Conservation (phyloP, 1,140 invertebrate species). For the Atta cephalotes region DNA sequence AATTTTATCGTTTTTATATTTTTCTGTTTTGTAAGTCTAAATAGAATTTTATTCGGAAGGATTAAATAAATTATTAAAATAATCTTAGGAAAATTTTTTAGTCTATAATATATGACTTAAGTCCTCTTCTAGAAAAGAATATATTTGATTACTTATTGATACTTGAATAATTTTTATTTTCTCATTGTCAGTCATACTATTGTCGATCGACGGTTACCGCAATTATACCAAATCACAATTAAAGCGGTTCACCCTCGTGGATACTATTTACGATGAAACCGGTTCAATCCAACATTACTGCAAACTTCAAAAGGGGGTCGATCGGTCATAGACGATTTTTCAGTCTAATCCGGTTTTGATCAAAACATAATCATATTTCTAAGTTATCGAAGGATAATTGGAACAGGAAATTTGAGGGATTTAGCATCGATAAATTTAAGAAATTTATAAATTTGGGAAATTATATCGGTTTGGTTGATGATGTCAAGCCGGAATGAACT, state of each 20-base stretch:
- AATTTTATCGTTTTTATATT: not conserved
- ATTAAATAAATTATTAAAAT: not conserved
- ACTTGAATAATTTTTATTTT: not conserved
- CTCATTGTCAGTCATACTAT: not conserved
- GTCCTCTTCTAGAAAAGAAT: not conserved
- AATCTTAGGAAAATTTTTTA: not conserved
- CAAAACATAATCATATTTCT: slow-evolving; percentile 20
- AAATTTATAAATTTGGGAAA: slow-evolving; percentile 21
- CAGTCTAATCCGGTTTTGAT: slow-evolving; percentile 51
- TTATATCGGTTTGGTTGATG: not conserved
- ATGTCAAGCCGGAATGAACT: not conserved
- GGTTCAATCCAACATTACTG: slow-evolving; percentile 43
- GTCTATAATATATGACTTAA: not conserved
- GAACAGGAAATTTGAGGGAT: not conserved
- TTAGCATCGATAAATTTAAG: slow-evolving; percentile 14
- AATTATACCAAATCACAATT: slow-evolving; percentile 18
- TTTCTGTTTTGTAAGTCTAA: not conserved
- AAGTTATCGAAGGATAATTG: slow-evolving; percentile 21
- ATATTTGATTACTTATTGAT: not conserved
- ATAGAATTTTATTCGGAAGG: not conserved
- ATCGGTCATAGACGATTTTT: slow-evolving; percentile 59
- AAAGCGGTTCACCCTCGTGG: not conserved
- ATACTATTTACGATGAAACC: slow-evolving; percentile 9
- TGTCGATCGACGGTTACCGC: not conserved
- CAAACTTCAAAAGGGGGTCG: slow-evolving; percentile 41